Base-by-base conservation (phyloP, 2,888 invertebrate species). In the Pecten maximus region DNA sequence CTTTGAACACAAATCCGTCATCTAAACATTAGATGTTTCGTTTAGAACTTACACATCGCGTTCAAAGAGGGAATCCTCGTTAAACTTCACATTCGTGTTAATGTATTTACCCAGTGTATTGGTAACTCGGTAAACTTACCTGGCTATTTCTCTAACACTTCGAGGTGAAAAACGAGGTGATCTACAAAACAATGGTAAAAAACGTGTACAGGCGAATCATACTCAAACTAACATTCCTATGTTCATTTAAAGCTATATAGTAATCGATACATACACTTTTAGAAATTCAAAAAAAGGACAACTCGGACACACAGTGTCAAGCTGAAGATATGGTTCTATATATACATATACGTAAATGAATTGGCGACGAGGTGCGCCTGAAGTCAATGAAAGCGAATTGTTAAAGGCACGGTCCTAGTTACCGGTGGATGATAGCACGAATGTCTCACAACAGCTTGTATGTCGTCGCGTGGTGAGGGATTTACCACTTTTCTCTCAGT, bases 71-170 rank as follows among this genome's bases (percentile, higher is more conserved):
- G 23, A 74, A 74, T 28, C 2, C 35, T 74, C 74, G 35, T 74
- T 74, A 74, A 35, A 16, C 35, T 8, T 28, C 74, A 74, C 74
- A 74, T 28, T 10, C 6, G 10, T 74, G 74, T 35, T 74, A 35
- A 74, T 74, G 74, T 74, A 74, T 74, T 74, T 74, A 35, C 23
- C 28, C 74, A 74, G 35, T 35, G 74, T 74, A 74, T 74, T 74
- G 74, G 74, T 10, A 12, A 35, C 74, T 28, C 15, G 74, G 12
- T 74, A 74, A 74, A 60, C 60, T 8, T 60, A 23, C 74, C 12
- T 28, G 35, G 6, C 74, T 28, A 74, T 28, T 35, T 74, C 74
- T 23, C 2, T 28, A 35, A 35, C 74, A 10, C 23, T 10, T 2
- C 15, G 19, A 54, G 50, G 50, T 23, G 74, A 23, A 74, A 4